Evolutionary conservation across 2,113 vertebrate genomes (phyloP).

Genomic region (Hypanus sabinus): DNA sequence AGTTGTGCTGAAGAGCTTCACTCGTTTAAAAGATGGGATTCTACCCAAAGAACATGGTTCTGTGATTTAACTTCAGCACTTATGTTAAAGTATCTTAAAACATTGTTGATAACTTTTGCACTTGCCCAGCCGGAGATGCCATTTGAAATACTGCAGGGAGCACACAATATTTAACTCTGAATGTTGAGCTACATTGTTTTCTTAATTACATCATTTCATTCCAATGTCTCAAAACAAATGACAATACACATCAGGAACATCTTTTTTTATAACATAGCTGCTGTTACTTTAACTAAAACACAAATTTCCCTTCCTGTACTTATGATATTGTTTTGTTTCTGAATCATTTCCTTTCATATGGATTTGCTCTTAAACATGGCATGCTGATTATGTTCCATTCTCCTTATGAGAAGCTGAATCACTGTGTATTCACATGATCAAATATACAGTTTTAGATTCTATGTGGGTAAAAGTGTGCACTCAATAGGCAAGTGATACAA

Average conservation of each 20-base stretch:
- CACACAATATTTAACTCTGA: not conserved
- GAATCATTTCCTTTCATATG: conserved; percentile 25
- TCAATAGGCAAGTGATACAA: not conserved
- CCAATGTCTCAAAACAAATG: not conserved
- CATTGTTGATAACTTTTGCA: not conserved
- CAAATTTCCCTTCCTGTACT: not conserved
- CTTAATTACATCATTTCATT: not conserved
- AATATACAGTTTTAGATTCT: not conserved
- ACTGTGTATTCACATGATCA: not conserved
- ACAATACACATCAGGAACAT: not conserved
- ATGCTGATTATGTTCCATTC: not conserved
- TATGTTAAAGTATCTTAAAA: not conserved
- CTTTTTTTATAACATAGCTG: conserved; percentile 5
- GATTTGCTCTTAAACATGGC: not conserved
- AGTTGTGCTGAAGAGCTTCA: not conserved
- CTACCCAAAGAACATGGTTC: not conserved
- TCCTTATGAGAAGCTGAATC: not conserved
- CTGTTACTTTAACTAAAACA: not conserved
- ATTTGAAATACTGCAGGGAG: not conserved
- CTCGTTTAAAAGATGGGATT: not conserved
- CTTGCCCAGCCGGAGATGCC: not conserved
- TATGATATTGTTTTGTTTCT: not conserved
- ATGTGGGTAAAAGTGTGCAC: not conserved
- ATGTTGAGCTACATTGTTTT: conserved; percentile 22
- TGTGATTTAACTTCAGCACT: too few relatives aligned